Evolutionary conservation across 2,888 invertebrate genomes (phyloP).

Genomic region (Pediacus dermestoides): DNA sequence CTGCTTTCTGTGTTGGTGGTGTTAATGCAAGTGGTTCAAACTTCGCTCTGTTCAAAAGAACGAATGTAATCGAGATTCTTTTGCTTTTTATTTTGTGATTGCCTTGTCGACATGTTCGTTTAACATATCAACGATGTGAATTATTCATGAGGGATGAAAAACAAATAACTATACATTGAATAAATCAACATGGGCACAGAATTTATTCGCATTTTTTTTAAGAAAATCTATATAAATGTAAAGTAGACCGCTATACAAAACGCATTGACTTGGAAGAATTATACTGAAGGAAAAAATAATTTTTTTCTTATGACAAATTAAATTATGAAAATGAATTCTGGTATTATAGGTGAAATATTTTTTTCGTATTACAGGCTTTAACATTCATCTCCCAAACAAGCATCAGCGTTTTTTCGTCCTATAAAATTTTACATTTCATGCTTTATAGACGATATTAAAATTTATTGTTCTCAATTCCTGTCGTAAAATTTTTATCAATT

Average conservation of each 20-base stretch:
- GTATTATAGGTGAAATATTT: too few relatives aligned
- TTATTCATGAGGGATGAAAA: neutral
- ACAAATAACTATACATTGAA: slow-evolving; percentile 1
- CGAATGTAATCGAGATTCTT: slow-evolving; percentile 6
- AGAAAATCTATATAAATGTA: too few relatives aligned
- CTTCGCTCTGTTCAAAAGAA: neutral
- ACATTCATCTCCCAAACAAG: too few relatives aligned
- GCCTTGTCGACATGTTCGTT: slow-evolving; percentile 20
- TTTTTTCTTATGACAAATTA: too few relatives aligned
- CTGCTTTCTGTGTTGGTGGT: neutral
- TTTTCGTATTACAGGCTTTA: too few relatives aligned
- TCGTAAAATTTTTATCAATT: slow-evolving; percentile 14
- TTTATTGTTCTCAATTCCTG: slow-evolving; percentile 14
- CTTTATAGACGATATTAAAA: slow-evolving; percentile 11
- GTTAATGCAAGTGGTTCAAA: slow-evolving; percentile 1
- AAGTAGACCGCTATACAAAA: too few relatives aligned
- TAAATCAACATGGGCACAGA: slow-evolving; percentile 2
- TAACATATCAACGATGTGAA: slow-evolving; percentile 9
- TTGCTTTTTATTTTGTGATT: slow-evolving; percentile 18
- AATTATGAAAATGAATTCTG: too few relatives aligned
- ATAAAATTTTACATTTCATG: slow-evolving; percentile 7
- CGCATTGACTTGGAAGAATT: too few relatives aligned
- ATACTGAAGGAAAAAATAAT: too few relatives aligned
- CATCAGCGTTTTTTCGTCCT: too few relatives aligned
- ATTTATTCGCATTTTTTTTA: too few relatives aligned